Conservation (phyloP, 2,113 vertebrate genomes). For the Dissostichus mawsoni region DNA sequence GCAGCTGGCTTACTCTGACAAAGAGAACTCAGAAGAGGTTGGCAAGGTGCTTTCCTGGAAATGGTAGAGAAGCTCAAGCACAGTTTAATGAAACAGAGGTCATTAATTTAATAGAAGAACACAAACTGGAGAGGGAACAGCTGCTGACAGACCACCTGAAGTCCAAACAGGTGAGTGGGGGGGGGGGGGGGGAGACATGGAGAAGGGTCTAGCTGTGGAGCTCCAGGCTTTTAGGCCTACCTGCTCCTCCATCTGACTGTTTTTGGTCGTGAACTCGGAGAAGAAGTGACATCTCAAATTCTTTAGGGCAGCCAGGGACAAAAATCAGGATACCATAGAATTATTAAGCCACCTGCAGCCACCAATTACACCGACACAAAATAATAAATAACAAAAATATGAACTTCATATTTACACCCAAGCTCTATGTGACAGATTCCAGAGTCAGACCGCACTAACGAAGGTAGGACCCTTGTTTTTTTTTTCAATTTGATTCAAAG, state of each 20-base stretch:
- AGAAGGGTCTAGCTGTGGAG: neutral
- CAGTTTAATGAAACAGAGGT: slow-evolving; percentile 92
- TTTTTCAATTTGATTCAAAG: too few relatives aligned
- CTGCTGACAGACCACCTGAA: slow-evolving; percentile 92
- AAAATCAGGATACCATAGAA: too few relatives aligned
- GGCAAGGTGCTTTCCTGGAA: slow-evolving; percentile 89
- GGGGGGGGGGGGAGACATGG: neutral
- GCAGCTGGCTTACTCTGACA: slow-evolving; percentile 87
- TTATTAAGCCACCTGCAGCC: too few relatives aligned
- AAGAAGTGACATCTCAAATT: too few relatives aligned
- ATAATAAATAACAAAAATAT: too few relatives aligned
- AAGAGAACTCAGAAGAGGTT: slow-evolving; percentile 88
- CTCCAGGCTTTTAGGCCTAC: too few relatives aligned
- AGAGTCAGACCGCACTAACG: slow-evolving; percentile 87
- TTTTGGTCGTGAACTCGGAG: too few relatives aligned
- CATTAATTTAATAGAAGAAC: slow-evolving; percentile 91
- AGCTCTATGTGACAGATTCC: slow-evolving; percentile 91
- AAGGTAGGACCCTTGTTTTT: slow-evolving; percentile 78
- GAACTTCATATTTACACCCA: slow-evolving; percentile 72
- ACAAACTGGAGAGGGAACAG: slow-evolving; percentile 90
- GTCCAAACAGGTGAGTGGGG: slow-evolving; percentile 89
- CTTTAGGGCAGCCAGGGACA: too few relatives aligned
- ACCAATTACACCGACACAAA: too few relatives aligned
- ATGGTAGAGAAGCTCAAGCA: slow-evolving; percentile 93
- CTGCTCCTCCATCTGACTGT: too few relatives aligned